These are phyloP conservation scores for Lycocorax pyrrhopterus DNA, from an alignment of 2,113 vertebrate genomes.

Conservation along the genomic window DNA sequence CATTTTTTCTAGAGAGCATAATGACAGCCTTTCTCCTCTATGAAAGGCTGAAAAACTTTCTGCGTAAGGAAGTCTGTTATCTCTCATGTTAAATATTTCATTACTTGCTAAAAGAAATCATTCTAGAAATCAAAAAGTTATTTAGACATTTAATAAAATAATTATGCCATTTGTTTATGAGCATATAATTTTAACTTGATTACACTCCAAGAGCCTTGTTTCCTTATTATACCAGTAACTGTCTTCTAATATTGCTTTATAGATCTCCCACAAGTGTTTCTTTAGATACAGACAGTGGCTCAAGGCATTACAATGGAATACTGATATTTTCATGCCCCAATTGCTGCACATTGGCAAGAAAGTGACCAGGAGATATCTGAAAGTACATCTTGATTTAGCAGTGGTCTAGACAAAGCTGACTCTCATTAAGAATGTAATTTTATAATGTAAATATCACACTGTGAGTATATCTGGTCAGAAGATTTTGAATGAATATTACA, in stretches of 20 bases:
- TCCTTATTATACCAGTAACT: background rate
- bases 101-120: background rate
- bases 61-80: background rate
- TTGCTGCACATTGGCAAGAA: background rate
- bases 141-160: constrained; percentile 52
- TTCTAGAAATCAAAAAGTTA: background rate
- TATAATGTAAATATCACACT: background rate
- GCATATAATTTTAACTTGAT: constrained; percentile 11
- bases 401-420: background rate
- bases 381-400: background rate
- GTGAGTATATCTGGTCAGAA: background rate
- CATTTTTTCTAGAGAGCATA: background rate
- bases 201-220: background rate
- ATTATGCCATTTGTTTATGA: background rate
- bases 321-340: background rate
- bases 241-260: background rate
- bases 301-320: background rate
- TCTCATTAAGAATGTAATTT: background rate
- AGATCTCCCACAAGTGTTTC: background rate
- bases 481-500: background rate
- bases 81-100: background rate
- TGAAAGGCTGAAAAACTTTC: background rate
- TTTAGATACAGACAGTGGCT: background rate
- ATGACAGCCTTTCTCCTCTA: background rate
- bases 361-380: background rate